Base-by-base conservation (phyloP, 2,113 vertebrate species). In the Salminus brasiliensis region DNA sequence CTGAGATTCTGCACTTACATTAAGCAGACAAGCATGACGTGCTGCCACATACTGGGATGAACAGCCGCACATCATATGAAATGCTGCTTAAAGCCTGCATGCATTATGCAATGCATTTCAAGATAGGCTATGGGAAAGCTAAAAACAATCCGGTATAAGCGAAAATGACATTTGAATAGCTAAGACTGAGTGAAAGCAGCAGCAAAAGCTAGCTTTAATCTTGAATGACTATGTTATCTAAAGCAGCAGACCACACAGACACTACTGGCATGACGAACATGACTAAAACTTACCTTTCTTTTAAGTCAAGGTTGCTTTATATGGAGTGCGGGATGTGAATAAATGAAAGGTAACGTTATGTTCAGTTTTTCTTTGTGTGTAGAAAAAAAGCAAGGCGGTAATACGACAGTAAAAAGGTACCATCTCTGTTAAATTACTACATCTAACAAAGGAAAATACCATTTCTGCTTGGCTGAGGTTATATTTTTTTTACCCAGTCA, bases 251-350 rank as follows among this genome's bases (percentile, higher is more conserved):
- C 6, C 25, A 59, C 7, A 57, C n/a, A 13, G n/a, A 7, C 34
- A 36, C 60, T 63, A 15, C 5, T 3, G 10, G 15, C 47, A 66
- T 36, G 29, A 23, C 13, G 34, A 30, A 32, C n/a, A n/a, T n/a
- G n/a, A n/a, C 53, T 27, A 18, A 53, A 53, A 70, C 94, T 93
- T 93, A 95, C 95, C 95, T 95, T 89, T 95, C 93, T 84, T 94
- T 95, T 91, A 93, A 85, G 82, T 94, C 94, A 88, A 94, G 93
- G 93, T 88, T 94, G 94, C 94, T 92, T 93, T 89, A 89, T 88
- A 91, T 91, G 74, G 85, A 85, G 86, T 89, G 90, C 86, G 84
- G 84, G 89, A 81, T 43, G 86, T 83, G 86, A 82, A 88, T 85
- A 90, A 82, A 32, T 21, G 25, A 79, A 62, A 15, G 21, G 39